Evolutionary conservation across 2,888 invertebrate genomes (phyloP).

Genomic region (Lithosia quadra): DNA sequence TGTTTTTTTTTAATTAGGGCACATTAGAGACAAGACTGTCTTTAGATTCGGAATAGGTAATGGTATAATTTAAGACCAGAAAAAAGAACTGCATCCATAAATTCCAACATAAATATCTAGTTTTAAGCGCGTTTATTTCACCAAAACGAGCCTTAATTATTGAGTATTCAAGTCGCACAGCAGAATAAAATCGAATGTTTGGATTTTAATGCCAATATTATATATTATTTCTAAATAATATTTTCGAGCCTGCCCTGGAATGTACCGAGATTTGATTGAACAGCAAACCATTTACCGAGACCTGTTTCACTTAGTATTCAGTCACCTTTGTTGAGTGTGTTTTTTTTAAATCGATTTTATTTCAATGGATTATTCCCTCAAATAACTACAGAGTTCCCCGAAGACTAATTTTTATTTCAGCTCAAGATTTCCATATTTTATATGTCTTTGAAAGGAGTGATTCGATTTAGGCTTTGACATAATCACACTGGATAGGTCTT

Average conservation of each 20-base stretch:
- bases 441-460: slow-evolving; percentile 49
- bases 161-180: no score
- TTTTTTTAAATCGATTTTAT: slow-evolving; percentile 50
- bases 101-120: no score
- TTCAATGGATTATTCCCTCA: slow-evolving; percentile 51
- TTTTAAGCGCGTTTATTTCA: not conserved
- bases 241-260: slow-evolving; percentile 40
- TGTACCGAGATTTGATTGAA: slow-evolving; percentile 59
- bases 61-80: no score
- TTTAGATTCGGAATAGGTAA: no score
- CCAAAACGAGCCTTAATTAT: no score
- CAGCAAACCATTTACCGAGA: slow-evolving; percentile 56
- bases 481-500: slow-evolving; percentile 50
- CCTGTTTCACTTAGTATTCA: slow-evolving; percentile 53
- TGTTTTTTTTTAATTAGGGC: no score
- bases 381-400: slow-evolving; percentile 24
- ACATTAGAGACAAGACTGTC: no score
- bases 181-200: no score
- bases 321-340: slow-evolving; percentile 46
- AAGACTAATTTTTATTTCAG: slow-evolving; percentile 43
- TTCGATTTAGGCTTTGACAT: slow-evolving; percentile 53
- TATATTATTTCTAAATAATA: slow-evolving; percentile 42
- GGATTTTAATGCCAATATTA: not conserved
- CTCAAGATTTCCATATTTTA: slow-evolving; percentile 34
- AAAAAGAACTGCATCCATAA: not conserved